Percentiles rank a stretch among this genome's conserved stretches.
phyloP scores from a whole-genome alignment of 2,888 invertebrate species.

The Oscheius myriophilus region DNA sequence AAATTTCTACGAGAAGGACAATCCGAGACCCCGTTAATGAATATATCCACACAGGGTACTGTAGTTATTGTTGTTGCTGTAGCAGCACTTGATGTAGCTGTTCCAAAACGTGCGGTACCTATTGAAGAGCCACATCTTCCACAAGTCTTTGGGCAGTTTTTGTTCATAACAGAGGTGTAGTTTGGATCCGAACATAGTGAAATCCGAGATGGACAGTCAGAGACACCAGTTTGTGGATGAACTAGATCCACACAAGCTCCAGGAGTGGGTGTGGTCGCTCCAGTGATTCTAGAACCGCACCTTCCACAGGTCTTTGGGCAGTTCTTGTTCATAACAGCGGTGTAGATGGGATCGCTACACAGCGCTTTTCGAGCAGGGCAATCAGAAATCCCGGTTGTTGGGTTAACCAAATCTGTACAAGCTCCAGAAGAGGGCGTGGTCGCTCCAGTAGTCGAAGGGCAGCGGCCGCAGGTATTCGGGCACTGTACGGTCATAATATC shows the following conservation, averaged over 20 bases:
- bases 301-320: background rate
- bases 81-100: too few relatives aligned
- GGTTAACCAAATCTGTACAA: background rate
- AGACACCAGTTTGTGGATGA: constrained; percentile 6
- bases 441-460: background rate
- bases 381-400: constrained; percentile 7
- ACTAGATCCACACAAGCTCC: background rate
- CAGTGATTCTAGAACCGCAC: background rate
- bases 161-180: background rate
- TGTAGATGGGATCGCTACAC: constrained; percentile 1
- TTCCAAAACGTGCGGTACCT: too few relatives aligned
- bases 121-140: too few relatives aligned
- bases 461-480: constrained; percentile 12
- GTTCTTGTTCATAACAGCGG: background rate
- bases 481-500: constrained; percentile 16
- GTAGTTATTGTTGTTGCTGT: too few relatives aligned
- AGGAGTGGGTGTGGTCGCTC: too few relatives aligned
- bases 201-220: background rate
- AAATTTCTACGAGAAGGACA: too few relatives aligned
- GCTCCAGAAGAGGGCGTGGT: background rate
- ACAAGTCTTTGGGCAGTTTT: background rate
- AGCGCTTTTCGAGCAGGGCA: background rate
- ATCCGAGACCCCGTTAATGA: too few relatives aligned
- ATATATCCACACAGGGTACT: too few relatives aligned
- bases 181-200: constrained; percentile 3